Conservation (phyloP, 1,140 invertebrate genomes). For the Drosophila nebulosa region DNA sequence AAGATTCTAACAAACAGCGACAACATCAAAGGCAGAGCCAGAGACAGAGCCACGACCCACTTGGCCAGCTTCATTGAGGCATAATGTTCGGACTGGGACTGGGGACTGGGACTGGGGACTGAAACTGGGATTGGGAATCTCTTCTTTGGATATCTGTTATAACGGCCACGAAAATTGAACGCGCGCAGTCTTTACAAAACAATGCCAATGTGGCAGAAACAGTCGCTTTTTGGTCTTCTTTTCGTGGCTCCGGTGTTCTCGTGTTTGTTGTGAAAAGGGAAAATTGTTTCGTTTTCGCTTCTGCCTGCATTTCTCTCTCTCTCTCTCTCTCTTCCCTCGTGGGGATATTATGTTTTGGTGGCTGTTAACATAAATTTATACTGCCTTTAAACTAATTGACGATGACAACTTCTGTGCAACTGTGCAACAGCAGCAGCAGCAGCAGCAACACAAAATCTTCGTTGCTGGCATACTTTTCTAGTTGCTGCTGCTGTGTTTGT, state of each 20-base stretch:
- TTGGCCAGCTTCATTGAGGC: constrained; percentile 43
- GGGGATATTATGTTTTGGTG: constrained; percentile 59
- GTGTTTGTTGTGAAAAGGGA: constrained; percentile 40
- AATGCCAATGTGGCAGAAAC: constrained; percentile 52
- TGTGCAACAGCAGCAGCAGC: constrained; percentile 4
- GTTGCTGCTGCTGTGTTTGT: too few relatives aligned
- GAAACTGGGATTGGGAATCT: constrained; percentile 13
- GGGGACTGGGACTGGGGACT: neutral
- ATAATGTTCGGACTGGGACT: constrained; percentile 28
- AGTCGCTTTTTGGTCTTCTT: constrained; percentile 17
- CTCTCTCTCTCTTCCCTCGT: neutral
- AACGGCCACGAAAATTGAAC: constrained; percentile 50
- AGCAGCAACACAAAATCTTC: constrained; percentile 14
- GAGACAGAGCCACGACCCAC: constrained; percentile 36
- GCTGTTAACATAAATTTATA: constrained; percentile 72
- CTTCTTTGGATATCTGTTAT: constrained; percentile 35
- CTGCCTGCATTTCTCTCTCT: constrained; percentile 26
- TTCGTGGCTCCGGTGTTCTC: constrained; percentile 6
- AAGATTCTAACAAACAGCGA: constrained; percentile 52
- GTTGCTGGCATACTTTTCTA: constrained; percentile 55
- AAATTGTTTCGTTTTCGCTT: constrained; percentile 45
- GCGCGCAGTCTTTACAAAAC: constrained; percentile 30
- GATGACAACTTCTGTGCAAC: constrained; percentile 63
- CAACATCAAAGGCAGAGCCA: constrained; percentile 44
- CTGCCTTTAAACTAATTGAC: constrained; percentile 69